Evolutionary conservation across 1,140 invertebrate species (phyloP).

Genomic region (Magallana gigas): DNA sequence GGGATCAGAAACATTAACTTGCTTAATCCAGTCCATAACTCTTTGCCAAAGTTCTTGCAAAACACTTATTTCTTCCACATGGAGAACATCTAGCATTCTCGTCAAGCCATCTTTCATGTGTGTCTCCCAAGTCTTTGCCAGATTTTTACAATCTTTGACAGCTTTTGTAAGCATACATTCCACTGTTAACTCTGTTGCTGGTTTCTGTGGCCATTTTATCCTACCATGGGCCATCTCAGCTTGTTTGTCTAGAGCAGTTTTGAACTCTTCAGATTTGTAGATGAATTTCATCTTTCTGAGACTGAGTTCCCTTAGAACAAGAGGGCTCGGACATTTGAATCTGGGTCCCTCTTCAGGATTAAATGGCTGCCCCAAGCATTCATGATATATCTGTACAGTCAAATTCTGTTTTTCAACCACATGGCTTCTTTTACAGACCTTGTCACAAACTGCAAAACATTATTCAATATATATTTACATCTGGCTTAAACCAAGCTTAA

Average conservation of each 20-base stretch:
- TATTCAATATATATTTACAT: too few species aligned
- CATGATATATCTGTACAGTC: conserved; percentile 39
- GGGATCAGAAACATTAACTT: conserved; percentile 38
- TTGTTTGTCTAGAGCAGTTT: conserved; percentile 28
- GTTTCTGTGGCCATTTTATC: conserved; percentile 44
- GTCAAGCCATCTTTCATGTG: conserved; percentile 33
- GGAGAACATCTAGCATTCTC: conserved; percentile 4
- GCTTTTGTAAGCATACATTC: conserved; percentile 51
- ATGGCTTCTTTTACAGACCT: conserved; percentile 38
- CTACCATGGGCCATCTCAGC: not conserved
- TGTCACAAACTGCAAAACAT: conserved; percentile 38
- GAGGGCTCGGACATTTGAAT: conserved; percentile 30
- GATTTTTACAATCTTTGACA: conserved; percentile 49
- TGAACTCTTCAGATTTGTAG: not conserved
- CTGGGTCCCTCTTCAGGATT: conserved; percentile 37
- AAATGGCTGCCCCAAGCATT: conserved; percentile 39
- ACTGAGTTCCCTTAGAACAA: not conserved
- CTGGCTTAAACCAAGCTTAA: too few species aligned
- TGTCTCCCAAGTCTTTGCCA: conserved; percentile 51
- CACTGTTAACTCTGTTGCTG: conserved; percentile 14
- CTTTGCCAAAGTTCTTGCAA: conserved; percentile 58
- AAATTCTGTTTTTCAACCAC: conserved; percentile 24
- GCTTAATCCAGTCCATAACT: conserved; percentile 40
- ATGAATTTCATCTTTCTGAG: conserved; percentile 44
- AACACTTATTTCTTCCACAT: conserved; percentile 32